These are phyloP conservation scores for Strix uralensis DNA, from an alignment of 2,113 vertebrate species.

Conservation along the genomic window DNA sequence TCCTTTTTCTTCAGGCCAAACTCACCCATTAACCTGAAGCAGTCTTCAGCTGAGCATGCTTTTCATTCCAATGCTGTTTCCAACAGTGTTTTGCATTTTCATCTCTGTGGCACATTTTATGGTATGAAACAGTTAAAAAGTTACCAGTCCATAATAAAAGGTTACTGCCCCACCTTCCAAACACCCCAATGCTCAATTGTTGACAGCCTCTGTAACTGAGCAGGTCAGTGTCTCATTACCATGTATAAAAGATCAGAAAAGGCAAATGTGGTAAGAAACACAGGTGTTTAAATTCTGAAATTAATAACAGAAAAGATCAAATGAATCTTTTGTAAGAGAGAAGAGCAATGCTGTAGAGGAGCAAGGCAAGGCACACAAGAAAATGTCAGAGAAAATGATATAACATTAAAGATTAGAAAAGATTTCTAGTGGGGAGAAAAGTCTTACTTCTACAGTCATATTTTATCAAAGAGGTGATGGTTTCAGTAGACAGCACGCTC, in stretches of 20 bases:
- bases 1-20: neutral
- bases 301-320: neutral
- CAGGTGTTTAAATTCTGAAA: neutral
- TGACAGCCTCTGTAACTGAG: neutral
- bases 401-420: neutral
- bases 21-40: neutral
- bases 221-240: neutral
- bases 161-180: neutral
- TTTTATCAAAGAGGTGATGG: neutral
- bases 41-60: neutral
- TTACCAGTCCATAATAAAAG: neutral
- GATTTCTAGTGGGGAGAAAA: neutral
- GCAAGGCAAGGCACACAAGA: neutral
- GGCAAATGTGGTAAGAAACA: neutral
- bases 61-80: neutral
- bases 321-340: neutral
- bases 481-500: neutral
- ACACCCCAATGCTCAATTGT: neutral
- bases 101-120: neutral
- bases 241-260: neutral
- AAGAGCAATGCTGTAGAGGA: neutral
- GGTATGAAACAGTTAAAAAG: neutral
- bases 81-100: neutral
- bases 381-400: neutral
- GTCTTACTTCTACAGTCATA: neutral